phyloP scores from a whole-genome alignment of 2,888 invertebrate species.

The Autographa pulchrina region DNA sequence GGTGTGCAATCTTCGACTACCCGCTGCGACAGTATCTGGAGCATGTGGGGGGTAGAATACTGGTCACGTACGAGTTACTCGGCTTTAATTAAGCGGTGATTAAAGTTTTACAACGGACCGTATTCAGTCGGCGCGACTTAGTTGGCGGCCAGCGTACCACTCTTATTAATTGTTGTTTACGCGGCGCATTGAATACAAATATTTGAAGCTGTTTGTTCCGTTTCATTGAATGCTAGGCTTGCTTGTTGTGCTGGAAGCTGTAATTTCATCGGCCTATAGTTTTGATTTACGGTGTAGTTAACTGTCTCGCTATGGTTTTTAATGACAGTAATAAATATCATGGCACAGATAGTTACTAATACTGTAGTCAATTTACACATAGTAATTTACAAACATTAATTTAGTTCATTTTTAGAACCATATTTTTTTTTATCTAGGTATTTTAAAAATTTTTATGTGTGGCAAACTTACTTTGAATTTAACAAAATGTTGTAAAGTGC shows the following conservation, averaged over 20 bases:
- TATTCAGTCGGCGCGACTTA: slow-evolving; percentile 30
- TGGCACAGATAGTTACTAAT: no score
- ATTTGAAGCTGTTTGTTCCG: slow-evolving; percentile 20
- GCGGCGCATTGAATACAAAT: slow-evolving; percentile 50
- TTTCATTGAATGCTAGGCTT: slow-evolving; percentile 26
- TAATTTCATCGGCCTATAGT: not conserved
- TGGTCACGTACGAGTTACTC: slow-evolving; percentile 48
- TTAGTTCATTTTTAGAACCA: no score
- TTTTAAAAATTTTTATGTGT: no score
- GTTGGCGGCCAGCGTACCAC: slow-evolving; percentile 29
- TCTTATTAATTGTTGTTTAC: slow-evolving; percentile 58
- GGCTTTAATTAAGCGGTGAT: slow-evolving; percentile 57
- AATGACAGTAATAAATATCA: no score
- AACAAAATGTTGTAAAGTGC: not conserved
- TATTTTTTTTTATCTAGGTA: no score
- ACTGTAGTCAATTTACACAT: no score
- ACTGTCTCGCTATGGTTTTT: not conserved
- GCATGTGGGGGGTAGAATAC: slow-evolving; percentile 43
- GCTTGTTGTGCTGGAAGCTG: slow-evolving; percentile 18
- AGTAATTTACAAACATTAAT: no score
- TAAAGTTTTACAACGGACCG: slow-evolving; percentile 52
- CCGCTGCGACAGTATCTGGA: slow-evolving; percentile 46
- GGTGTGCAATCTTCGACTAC: slow-evolving; percentile 50
- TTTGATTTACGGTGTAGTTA: not conserved
- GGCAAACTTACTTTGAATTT: no score